phyloP scores from a whole-genome alignment of 2,797 vertebrate species.

The Malacoraja senta region DNA sequence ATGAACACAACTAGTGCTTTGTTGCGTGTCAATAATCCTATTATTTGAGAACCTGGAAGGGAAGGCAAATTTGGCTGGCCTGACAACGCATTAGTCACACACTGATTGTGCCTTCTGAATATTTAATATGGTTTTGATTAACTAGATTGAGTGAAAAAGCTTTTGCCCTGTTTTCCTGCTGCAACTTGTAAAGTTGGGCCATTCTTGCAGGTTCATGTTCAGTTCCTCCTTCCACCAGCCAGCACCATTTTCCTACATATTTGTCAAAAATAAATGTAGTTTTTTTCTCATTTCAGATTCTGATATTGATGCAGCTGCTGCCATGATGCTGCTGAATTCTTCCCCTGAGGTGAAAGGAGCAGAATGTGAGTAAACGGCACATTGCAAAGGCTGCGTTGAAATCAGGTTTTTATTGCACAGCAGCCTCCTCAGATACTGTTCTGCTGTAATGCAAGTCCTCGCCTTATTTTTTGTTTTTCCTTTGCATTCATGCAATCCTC shows the following conservation, averaged over 20 bases:
- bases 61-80: conserved; percentile 12
- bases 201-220: neutral
- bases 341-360: conserved; percentile 66
- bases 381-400: neutral
- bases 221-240: conserved; percentile 41
- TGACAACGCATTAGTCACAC: conserved; percentile 17
- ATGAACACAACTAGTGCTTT: neutral
- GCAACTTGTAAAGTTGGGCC: neutral
- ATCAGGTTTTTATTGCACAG: conserved; percentile 34
- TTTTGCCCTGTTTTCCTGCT: neutral
- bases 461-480: neutral
- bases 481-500: neutral
- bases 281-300: conserved; percentile 61
- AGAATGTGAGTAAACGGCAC: conserved; percentile 72
- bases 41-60: conserved; percentile 11
- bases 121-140: conserved; percentile 26
- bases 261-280: conserved; percentile 35
- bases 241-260: conserved; percentile 8
- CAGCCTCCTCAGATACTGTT: conserved; percentile 7
- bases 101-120: neutral
- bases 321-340: conserved; percentile 78
- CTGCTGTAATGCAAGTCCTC: conserved; percentile 6
- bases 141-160: neutral
- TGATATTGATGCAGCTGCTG: conserved; percentile 67
- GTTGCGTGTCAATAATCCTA: conserved; percentile 22